Conservation (phyloP, 2,888 invertebrate species). For the Perizoma flavofasciatum region DNA sequence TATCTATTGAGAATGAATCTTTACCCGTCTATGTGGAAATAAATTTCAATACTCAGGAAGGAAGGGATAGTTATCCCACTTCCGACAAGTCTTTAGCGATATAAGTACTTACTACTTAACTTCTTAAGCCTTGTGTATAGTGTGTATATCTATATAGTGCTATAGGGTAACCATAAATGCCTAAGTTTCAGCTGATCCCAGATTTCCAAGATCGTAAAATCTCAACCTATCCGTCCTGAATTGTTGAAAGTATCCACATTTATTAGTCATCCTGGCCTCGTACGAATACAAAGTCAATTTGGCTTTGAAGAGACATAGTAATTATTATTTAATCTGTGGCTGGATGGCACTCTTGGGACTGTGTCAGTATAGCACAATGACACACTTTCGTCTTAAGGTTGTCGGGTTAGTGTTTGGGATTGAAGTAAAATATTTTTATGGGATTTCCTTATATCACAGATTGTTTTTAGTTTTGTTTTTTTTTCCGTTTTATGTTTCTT, state of each 20-base stretch:
- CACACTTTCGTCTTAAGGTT: constrained; percentile 18
- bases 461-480: not conserved
- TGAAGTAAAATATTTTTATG: constrained; percentile 15
- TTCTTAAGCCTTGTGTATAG: no score
- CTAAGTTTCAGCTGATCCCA: not conserved
- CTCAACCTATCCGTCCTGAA: constrained; percentile 14
- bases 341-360: constrained; percentile 17
- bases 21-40: no score
- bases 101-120: no score
- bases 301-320: constrained; percentile 2
- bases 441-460: constrained; percentile 2
- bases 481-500: no score
- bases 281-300: constrained; percentile 20
- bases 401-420: constrained; percentile 7
- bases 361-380: constrained; percentile 14
- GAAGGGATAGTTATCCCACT: no score
- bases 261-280: constrained; percentile 21
- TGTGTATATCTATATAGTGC: no score
- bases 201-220: not conserved
- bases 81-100: no score
- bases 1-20: no score
- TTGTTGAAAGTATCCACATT: constrained; percentile 20
- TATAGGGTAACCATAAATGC: no score
- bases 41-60: no score
- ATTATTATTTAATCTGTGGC: constrained; percentile 8